Base-by-base conservation (phyloP, 2,888 invertebrate species). In the Rhamphomyia laevipes region DNA sequence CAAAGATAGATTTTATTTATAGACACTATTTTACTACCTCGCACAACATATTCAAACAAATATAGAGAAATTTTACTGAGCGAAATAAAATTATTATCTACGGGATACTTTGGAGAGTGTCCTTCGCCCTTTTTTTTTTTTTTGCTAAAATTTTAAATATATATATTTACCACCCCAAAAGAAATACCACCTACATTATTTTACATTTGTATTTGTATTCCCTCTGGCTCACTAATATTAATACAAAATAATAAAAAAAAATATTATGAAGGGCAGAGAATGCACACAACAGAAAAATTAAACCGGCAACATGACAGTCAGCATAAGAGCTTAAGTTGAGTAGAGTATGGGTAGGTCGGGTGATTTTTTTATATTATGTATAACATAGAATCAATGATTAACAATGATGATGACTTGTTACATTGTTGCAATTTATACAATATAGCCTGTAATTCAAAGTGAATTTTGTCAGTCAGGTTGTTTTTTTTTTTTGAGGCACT, bases 301-400 rank as follows among this genome's bases (percentile, higher is more conserved):
- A 7, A 27, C 23, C 23, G 23, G 23, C 23, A 27, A 27, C 23
- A 27, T 60, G 60, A 60, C 60, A 59, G 46, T 18, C 40, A 50
- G 54, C 51, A 59, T 54, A 56, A 55, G 52, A 58, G 63, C 59
- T 61, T 61, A 62, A 65, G 61, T 58, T 58, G 61, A 56, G 62
- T 60, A 61, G 63, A 63, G 67, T 67, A 61, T 66, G 66, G 66
- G 67, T 67, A 67, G 67, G 67, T 67, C 67, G 67, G 63, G 48
- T 37, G 31, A 38, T 46, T 40, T n/a, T n/a, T n/a, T n/a, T 30
- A n/a, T 45, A 41, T 31, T 40, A 33, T 45, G 48, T 42, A 43
- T 43, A 43, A 45, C 45, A 47, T 49, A 44, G 41, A 38, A 45
- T 13, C 38, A 41, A 40, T 23, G 16, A 35, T 18, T 45, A 38